phyloP scores from a whole-genome alignment of 2,113 vertebrate genomes.

The Albula glossodonta region DNA sequence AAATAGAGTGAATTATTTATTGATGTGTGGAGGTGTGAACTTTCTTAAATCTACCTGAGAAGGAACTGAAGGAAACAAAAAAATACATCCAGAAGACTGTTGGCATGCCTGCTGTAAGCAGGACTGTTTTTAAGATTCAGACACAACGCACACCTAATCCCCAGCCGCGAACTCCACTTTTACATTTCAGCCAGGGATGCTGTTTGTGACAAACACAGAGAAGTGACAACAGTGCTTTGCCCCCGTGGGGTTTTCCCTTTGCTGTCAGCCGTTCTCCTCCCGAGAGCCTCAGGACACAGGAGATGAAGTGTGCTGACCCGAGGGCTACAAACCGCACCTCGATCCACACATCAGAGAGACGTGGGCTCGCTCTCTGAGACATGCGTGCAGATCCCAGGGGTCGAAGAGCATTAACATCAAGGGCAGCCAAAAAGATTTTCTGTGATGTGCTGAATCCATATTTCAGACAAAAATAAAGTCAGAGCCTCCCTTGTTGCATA shows the following conservation, averaged over 20 bases:
- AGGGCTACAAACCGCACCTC: not conserved
- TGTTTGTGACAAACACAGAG: not conserved
- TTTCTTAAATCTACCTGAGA: too few relatives aligned
- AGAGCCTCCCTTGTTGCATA: not conserved
- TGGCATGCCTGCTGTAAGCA: not conserved
- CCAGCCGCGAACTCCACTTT: not conserved
- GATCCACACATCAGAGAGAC: not conserved
- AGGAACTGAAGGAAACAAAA: not conserved
- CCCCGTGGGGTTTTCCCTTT: not conserved
- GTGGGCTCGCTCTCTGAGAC: not conserved
- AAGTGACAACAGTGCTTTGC: not conserved
- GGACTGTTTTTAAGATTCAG: not conserved
- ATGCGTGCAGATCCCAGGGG: not conserved
- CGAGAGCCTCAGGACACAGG: not conserved
- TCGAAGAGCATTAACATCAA: not conserved
- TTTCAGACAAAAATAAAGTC: not conserved
- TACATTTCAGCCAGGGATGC: not conserved
- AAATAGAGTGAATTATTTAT: too few relatives aligned
- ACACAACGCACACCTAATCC: not conserved
- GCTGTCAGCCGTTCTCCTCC: slow-evolving; percentile 2
- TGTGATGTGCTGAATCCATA: not conserved
- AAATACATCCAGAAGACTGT: not conserved
- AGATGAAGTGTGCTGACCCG: slow-evolving; percentile 11
- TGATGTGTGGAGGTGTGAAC: too few relatives aligned
- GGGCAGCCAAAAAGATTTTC: slow-evolving; percentile 5